Percentiles rank a stretch among this genome's conserved stretches.
These are phyloP conservation scores for Neoniphon sammara DNA, from an alignment of 2,797 vertebrate species.

Conservation along the genomic window DNA sequence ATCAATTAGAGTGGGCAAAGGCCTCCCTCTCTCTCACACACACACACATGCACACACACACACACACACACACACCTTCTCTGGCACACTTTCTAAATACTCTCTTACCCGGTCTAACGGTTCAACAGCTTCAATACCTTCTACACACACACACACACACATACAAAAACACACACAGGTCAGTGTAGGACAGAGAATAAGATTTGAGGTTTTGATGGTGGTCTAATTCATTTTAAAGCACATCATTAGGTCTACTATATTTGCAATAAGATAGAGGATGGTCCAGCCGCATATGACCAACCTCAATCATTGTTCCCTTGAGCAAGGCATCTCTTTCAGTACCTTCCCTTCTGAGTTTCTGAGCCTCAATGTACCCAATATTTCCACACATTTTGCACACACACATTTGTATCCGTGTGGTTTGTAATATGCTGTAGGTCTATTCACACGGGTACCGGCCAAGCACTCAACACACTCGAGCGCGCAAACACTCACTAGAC, in stretches of 20 bases:
- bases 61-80: conserved; percentile 25
- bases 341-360: not conserved
- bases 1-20: conserved; percentile 90
- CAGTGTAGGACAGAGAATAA: not conserved
- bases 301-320: not conserved
- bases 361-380: conserved; percentile 1
- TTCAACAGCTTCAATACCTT: conserved; percentile 31
- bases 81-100: conserved; percentile 53
- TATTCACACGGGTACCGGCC: conserved; percentile 47
- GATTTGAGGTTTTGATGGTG: conserved; percentile 14
- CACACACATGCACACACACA: not conserved
- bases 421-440: conserved; percentile 36
- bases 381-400: conserved; percentile 31
- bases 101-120: conserved; percentile 42
- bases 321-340: not conserved
- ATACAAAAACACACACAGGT: not conserved
- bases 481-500: conserved; percentile 72
- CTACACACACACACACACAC: conserved; percentile 18
- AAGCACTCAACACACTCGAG: conserved; percentile 55
- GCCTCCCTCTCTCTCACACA: conserved; percentile 32
- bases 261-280: not conserved
- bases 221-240: not conserved
- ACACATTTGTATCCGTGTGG: conserved; percentile 25
- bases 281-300: not conserved
- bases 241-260: not conserved